Evolutionary conservation across 2,888 invertebrate species (phyloP).

Genomic region (Ormia ochracea): DNA sequence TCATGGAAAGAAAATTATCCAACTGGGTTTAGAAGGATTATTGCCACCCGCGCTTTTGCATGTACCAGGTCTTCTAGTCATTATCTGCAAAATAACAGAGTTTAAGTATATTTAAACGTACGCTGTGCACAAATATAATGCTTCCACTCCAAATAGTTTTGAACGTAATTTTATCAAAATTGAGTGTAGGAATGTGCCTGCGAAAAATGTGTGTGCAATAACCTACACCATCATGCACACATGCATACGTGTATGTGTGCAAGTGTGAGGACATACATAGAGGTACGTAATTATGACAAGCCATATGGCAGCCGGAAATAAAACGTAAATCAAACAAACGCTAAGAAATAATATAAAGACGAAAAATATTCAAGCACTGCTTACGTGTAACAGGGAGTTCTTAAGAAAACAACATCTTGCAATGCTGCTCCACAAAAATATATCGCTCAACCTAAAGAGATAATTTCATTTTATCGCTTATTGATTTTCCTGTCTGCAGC

Average conservation of each 20-base stretch:
- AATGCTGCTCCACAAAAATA: background rate
- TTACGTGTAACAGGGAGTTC: background rate
- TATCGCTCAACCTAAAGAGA: background rate
- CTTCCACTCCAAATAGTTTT: constrained; percentile 22
- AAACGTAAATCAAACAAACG: constrained; percentile 73
- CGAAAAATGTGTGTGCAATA: background rate
- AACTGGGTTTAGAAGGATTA: background rate
- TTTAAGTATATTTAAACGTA: constrained; percentile 25
- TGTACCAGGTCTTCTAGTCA: constrained; percentile 11
- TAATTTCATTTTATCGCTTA: background rate
- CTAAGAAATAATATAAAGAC: constrained; percentile 25
- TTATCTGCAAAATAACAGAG: constrained; percentile 38
- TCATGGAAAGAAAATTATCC: constrained; percentile 11
- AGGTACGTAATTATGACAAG: constrained; percentile 33
- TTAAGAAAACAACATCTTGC: background rate
- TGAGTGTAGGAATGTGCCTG: background rate
- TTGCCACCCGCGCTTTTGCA: constrained; percentile 27
- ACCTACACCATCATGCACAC: background rate
- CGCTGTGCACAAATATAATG: background rate
- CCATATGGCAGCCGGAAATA: constrained; percentile 74
- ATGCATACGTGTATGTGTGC: background rate
- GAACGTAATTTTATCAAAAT: background rate
- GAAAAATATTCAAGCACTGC: background rate
- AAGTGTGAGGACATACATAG: background rate
- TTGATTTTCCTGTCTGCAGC: background rate